These are phyloP conservation scores for Eledone cirrhosa DNA, from an alignment of 2,888 invertebrate genomes.

Conservation along the genomic window DNA sequence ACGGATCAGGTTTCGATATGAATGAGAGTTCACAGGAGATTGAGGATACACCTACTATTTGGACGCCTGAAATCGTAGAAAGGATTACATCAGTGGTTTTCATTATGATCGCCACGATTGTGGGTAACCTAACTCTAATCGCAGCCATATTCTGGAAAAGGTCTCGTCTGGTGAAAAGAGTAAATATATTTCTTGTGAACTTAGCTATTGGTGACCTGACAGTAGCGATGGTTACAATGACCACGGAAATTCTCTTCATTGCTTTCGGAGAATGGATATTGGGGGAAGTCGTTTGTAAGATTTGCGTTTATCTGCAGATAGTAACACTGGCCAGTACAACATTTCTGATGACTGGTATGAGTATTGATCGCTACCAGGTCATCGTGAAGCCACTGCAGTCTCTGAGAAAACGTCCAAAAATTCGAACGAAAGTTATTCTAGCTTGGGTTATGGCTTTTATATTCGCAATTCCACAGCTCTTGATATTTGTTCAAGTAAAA, in stretches of 20 bases:
- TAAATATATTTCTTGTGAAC: conserved; percentile 67
- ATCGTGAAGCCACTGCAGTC: conserved; percentile 66
- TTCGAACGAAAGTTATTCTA: conserved; percentile 60
- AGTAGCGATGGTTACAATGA: conserved; percentile 67
- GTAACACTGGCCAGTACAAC: conserved; percentile 66
- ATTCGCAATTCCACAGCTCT: conserved; percentile 66
- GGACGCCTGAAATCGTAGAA: conserved; percentile 41
- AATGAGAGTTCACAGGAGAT: background rate
- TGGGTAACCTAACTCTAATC: conserved; percentile 66
- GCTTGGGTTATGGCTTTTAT: conserved; percentile 67
- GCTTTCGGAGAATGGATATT: conserved; percentile 68
- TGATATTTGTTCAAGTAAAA: conserved; percentile 66
- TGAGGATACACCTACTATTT: conserved; percentile 29
- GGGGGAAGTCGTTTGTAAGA: conserved; percentile 66
- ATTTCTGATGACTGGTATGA: conserved; percentile 67
- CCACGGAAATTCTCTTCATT: conserved; percentile 66
- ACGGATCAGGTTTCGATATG: background rate
- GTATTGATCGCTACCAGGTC: conserved; percentile 66
- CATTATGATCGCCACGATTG: conserved; percentile 64
- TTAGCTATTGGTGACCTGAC: conserved; percentile 67
- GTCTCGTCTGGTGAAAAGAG: conserved; percentile 61
- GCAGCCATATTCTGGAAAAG: conserved; percentile 59
- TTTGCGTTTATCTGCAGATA: conserved; percentile 66
- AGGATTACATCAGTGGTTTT: conserved; percentile 43
- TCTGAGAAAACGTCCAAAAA: conserved; percentile 53